These are phyloP conservation scores for Scaptomyza pallida DNA, from an alignment of 1,140 invertebrate genomes.

Conservation along the genomic window DNA sequence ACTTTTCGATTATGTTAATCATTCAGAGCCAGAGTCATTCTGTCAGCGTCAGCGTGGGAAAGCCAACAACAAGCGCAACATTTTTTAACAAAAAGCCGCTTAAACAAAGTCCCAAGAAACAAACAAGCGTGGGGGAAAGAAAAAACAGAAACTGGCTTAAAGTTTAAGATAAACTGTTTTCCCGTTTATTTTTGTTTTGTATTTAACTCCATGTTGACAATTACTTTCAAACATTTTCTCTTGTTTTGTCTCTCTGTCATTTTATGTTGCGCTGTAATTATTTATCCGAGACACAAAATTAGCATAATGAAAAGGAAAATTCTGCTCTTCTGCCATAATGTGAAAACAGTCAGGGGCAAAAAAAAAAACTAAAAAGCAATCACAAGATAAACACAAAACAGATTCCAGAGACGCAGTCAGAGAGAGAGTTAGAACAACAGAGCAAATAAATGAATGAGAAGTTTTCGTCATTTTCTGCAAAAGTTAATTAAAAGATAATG, in stretches of 20 bases:
- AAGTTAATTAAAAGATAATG: conserved; percentile 83
- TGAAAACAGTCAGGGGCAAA: conserved; percentile 55
- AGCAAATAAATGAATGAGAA: conserved; percentile 17
- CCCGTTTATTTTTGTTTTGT: background rate
- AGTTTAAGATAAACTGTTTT: conserved; percentile 14
- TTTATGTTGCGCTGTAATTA: conserved; percentile 58
- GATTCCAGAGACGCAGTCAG: conserved; percentile 29
- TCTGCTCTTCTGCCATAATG: conserved; percentile 51
- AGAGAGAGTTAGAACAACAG: no score
- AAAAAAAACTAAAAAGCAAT: conserved; percentile 70
- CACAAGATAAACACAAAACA: conserved; percentile 58
- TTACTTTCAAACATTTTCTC: conserved; percentile 37
- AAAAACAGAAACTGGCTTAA: conserved; percentile 16
- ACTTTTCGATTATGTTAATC: conserved; percentile 71
- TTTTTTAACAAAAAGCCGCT: conserved; percentile 35
- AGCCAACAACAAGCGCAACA: conserved; percentile 52
- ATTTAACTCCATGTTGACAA: conserved; percentile 49
- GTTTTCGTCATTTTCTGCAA: conserved; percentile 49
- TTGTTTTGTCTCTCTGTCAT: conserved; percentile 3
- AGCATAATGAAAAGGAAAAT: conserved; percentile 47
- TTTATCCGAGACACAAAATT: conserved; percentile 39
- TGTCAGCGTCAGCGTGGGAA: conserved; percentile 54
- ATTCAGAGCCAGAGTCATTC: conserved; percentile 2
- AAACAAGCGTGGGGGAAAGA: conserved; percentile 4
- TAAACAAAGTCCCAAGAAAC: conserved; percentile 5